phyloP scores from a whole-genome alignment of 2,113 vertebrate species.

The Sciurus niger region DNA sequence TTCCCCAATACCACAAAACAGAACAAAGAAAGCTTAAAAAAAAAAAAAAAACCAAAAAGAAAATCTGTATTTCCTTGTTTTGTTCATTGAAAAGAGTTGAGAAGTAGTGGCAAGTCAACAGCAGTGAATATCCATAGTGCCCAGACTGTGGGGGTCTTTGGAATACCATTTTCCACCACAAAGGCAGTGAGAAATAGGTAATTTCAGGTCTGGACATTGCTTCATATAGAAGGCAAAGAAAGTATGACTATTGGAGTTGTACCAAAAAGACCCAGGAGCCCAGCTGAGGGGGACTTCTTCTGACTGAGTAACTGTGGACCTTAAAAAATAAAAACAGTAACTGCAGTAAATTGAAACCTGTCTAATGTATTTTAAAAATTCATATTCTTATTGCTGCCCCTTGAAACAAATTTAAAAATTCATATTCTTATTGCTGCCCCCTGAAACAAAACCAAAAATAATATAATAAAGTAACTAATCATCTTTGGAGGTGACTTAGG shows the following conservation, averaged over 20 bases:
- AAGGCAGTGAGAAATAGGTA: not conserved
- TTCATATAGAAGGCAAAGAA: conserved; percentile 17
- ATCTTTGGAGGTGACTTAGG: not conserved
- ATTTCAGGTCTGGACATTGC: not conserved
- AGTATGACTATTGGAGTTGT: not conserved
- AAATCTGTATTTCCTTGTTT: not conserved
- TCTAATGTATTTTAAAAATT: not conserved
- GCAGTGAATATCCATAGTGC: not conserved
- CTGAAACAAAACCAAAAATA: not conserved
- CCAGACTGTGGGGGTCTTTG: not conserved
- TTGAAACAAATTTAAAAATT: not conserved
- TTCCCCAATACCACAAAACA: no score
- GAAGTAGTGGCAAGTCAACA: not conserved
- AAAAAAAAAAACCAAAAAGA: no score
- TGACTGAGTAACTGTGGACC: not conserved
- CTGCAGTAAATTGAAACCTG: not conserved
- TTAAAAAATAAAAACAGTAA: not conserved
- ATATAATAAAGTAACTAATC: not conserved
- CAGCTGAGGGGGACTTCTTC: not conserved
- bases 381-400: not conserved
- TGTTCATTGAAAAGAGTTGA: not conserved
- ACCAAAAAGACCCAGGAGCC: not conserved
- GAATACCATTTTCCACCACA: not conserved
- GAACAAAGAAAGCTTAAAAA: no score
- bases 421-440: not conserved